Conservation (phyloP, 2,888 invertebrate genomes). For the Drosophila neutralis region DNA sequence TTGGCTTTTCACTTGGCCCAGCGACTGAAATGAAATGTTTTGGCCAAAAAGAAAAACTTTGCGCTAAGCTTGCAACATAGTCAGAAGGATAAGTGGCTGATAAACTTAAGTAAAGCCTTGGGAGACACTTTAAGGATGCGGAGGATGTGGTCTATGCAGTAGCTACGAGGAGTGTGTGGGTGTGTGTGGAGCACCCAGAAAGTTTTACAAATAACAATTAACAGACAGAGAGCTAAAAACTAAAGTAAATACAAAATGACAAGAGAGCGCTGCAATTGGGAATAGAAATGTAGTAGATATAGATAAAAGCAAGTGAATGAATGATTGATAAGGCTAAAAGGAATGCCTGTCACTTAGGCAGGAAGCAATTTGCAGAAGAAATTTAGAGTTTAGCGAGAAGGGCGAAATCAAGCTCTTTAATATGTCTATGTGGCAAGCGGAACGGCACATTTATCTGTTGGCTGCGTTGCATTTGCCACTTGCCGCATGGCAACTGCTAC, state of each 20-base stretch:
- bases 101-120: conserved; percentile 50
- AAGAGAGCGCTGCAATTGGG: conserved; percentile 1
- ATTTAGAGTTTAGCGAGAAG: neutral
- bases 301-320: conserved; percentile 13
- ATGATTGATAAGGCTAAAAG: conserved; percentile 37
- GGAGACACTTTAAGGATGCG: conserved; percentile 2
- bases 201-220: conserved; percentile 69
- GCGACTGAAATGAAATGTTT: conserved; percentile 29
- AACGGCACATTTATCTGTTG: conserved; percentile 37
- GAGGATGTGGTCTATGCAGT: neutral
- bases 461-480: conserved; percentile 47
- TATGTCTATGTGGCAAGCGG: conserved; percentile 11
- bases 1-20: conserved; percentile 47
- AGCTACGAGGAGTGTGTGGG: neutral
- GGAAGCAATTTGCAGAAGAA: conserved; percentile 6
- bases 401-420: conserved; percentile 14
- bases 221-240: conserved; percentile 38
- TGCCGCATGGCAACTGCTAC: conserved; percentile 14
- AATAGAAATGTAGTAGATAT: neutral
- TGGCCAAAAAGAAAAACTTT: conserved; percentile 65
- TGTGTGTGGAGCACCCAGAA: conserved; percentile 21
- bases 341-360: neutral
- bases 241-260: conserved; percentile 34
- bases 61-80: conserved; percentile 21
- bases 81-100: conserved; percentile 15